Evolutionary conservation across 2,888 invertebrate species (phyloP).

Genomic region (Isoperla grammatica): DNA sequence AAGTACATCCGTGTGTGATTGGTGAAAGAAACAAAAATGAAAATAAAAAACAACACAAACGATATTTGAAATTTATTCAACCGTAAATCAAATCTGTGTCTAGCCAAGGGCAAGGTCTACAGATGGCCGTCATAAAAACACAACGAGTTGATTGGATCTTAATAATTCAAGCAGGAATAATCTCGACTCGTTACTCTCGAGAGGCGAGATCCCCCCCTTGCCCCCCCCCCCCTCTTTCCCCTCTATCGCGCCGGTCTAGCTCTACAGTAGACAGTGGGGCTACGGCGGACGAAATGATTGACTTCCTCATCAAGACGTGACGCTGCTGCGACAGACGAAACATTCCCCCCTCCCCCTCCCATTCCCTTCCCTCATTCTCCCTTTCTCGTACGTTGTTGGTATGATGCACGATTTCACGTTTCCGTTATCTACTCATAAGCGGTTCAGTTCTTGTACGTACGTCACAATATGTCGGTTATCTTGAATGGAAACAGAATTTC

Average conservation of each 20-base stretch:
- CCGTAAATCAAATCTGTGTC: not conserved
- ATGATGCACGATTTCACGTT: not conserved
- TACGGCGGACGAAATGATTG: not conserved
- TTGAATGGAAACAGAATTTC: too few relatives aligned
- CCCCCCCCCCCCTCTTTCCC: not conserved
- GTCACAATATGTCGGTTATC: too few relatives aligned
- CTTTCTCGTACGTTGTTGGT: not conserved
- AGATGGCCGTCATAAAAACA: not conserved
- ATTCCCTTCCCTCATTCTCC: too few relatives aligned
- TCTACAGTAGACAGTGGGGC: not conserved
- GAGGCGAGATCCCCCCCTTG: not conserved
- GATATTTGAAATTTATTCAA: too few relatives aligned
- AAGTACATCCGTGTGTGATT: too few relatives aligned
- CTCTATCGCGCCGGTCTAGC: not conserved
- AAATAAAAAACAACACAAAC: too few relatives aligned
- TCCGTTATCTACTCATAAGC: not conserved
- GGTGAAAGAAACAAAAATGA: too few relatives aligned
- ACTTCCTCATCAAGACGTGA: conserved; percentile 8
- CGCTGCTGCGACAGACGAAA: not conserved
- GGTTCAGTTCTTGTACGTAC: too few relatives aligned
- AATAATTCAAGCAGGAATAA: too few relatives aligned
- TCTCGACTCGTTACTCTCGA: too few relatives aligned
- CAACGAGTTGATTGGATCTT: too few relatives aligned
- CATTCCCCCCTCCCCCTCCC: not conserved
- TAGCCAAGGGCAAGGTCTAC: too few relatives aligned